Conservation (phyloP, 2,113 vertebrate species). For the Meriones unguiculatus region DNA sequence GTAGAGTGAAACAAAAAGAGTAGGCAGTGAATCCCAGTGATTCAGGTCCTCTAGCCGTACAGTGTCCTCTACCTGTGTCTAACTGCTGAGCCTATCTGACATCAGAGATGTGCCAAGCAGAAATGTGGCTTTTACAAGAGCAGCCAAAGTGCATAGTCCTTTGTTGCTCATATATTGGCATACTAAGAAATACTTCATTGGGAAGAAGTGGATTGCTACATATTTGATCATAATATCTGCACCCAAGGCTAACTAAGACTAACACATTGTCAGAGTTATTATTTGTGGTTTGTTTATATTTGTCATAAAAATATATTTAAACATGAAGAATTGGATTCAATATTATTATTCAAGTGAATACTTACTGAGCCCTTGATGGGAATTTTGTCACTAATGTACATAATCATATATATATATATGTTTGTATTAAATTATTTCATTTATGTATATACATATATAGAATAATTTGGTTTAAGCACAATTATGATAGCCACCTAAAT, state of each 20-base stretch:
- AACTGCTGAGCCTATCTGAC: background rate
- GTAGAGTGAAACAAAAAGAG: background rate
- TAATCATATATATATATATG: background rate
- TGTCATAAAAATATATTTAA: background rate
- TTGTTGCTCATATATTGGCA: background rate
- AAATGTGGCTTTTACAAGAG: background rate
- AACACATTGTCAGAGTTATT: background rate
- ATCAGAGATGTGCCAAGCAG: background rate
- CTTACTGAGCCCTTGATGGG: background rate
- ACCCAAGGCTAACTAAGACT: background rate
- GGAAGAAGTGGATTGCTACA: background rate
- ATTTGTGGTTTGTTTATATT: background rate
- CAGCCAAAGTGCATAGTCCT: background rate
- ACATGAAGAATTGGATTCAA: slow-evolving; percentile 18
- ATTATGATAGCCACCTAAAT: background rate
- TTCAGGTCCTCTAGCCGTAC: background rate
- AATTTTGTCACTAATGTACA: slow-evolving; percentile 45
- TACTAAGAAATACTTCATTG: background rate
- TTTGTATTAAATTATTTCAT: background rate
- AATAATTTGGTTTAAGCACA: background rate
- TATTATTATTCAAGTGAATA: background rate
- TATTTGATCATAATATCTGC: slow-evolving; percentile 4
- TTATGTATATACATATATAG: background rate
- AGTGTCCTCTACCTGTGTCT: rapidly evolving
- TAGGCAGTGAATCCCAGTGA: background rate